Percentiles rank a stretch among this genome's conserved stretches.
Conservation (phyloP, 2,888 invertebrate species). For the Hymenopus coronatus region DNA sequence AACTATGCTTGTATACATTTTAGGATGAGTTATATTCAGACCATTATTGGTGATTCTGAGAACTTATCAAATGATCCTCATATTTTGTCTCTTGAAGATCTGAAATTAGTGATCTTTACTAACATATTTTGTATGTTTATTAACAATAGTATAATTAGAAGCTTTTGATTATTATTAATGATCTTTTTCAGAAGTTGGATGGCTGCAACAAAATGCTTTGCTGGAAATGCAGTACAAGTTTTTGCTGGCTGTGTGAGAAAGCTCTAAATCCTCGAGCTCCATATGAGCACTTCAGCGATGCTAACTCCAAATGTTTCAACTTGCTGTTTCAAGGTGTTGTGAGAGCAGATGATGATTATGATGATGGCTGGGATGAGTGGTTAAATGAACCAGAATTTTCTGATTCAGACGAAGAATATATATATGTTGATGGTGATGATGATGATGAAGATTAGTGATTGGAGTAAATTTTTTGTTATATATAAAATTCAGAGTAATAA, state of each 20-base stretch:
- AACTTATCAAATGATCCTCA: too few relatives aligned
- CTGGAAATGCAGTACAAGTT: conserved; percentile 57
- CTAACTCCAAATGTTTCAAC: conserved; percentile 51
- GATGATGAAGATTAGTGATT: not conserved
- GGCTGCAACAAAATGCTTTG: conserved; percentile 71
- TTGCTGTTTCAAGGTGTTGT: conserved; percentile 49
- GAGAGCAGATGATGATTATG: conserved; percentile 38
- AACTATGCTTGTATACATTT: too few relatives aligned
- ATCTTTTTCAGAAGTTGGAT: conserved; percentile 54
- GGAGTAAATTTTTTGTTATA: not conserved
- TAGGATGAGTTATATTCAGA: too few relatives aligned
- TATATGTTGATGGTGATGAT: not conserved
- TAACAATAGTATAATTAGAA: too few relatives aligned
- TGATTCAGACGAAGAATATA: not conserved
- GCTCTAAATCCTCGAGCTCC: conserved; percentile 51
- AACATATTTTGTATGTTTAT: too few relatives aligned
- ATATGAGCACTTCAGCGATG: conserved; percentile 56
- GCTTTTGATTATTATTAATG: not conserved
- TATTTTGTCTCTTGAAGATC: too few relatives aligned
- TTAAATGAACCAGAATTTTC: not conserved
- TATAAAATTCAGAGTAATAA: not conserved
- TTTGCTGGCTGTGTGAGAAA: conserved; percentile 61
- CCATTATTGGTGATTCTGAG: too few relatives aligned
- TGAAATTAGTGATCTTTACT: too few relatives aligned
- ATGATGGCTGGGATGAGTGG: conserved; percentile 37